These are phyloP conservation scores for Pangasius macronema DNA, from an alignment of 2,797 vertebrate genomes.

Conservation along the genomic window DNA sequence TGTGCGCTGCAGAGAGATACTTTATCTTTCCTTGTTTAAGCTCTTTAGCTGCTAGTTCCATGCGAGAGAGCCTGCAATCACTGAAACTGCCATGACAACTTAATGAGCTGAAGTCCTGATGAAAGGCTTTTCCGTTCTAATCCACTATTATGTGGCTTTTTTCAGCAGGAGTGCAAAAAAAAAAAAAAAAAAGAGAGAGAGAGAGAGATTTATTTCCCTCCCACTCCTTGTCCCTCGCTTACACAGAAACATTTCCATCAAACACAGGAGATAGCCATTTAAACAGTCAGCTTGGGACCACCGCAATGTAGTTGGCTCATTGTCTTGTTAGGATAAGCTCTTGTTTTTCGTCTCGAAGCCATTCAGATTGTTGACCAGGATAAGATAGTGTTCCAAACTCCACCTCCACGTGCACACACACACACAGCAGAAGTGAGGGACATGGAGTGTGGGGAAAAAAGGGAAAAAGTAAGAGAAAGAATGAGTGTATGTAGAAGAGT, in stretches of 20 bases:
- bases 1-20: constrained; percentile 14
- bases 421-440: background rate
- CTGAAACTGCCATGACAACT: constrained; percentile 51
- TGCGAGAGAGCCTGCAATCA: constrained; percentile 43
- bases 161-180: constrained; percentile 29
- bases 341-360: constrained; percentile 47
- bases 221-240: constrained; percentile 46
- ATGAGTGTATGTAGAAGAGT: background rate
- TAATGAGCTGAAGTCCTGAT: constrained; percentile 53
- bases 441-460: background rate
- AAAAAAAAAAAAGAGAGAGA: no score
- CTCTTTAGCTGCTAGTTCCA: constrained; percentile 35
- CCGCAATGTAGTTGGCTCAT: constrained; percentile 48
- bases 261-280: constrained; percentile 52
- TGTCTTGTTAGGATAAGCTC: constrained; percentile 55
- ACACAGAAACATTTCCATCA: constrained; percentile 54
- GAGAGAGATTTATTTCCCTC: constrained; percentile 49
- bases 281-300: constrained; percentile 52
- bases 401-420: constrained; percentile 19
- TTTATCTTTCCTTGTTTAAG: constrained; percentile 34
- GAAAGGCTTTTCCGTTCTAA: constrained; percentile 55
- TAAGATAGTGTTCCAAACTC: constrained; percentile 50
- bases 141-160: constrained; percentile 50
- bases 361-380: constrained; percentile 41
- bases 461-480: background rate